These are phyloP conservation scores for Drosophila carrolli DNA, from an alignment of 1,140 invertebrate genomes.

Conservation along the genomic window DNA sequence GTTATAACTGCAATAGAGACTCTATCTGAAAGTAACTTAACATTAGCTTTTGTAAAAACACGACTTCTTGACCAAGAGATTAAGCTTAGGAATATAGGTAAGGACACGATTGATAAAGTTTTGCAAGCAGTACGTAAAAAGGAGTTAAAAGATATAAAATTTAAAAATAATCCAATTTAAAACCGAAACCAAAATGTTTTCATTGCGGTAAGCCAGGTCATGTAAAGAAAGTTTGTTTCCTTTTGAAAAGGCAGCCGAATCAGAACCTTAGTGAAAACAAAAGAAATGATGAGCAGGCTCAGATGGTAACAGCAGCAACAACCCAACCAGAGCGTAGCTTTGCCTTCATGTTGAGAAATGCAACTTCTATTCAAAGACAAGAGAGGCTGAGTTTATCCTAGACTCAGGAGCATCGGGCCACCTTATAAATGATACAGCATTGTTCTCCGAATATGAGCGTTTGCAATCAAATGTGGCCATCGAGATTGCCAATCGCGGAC, in stretches of 20 bases:
- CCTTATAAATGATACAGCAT: too few relatives aligned
- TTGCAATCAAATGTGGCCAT: too few relatives aligned
- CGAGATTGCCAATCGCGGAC: too few relatives aligned
- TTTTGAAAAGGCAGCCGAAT: conserved; percentile 41
- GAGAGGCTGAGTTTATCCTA: too few relatives aligned
- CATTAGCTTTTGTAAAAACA: conserved; percentile 16
- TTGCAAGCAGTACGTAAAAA: conserved; percentile 2
- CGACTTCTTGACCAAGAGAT: conserved; percentile 8
- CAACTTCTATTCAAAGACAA: too few relatives aligned
- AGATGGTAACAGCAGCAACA: conserved; percentile 8
- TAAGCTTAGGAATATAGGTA: conserved; percentile 12
- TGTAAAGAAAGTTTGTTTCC: conserved; percentile 60
- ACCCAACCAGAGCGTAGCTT: too few relatives aligned
- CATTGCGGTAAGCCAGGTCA: conserved; percentile 63
- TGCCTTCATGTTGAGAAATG: too few relatives aligned
- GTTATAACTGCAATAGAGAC: conserved; percentile 3
- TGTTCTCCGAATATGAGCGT: too few relatives aligned
- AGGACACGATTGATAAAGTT: conserved; percentile 7
- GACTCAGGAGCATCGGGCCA: too few relatives aligned
- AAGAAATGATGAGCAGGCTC: conserved; percentile 22
- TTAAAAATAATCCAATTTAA: conserved; percentile 9
- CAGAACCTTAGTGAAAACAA: conserved; percentile 6
- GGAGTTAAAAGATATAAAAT: conserved; percentile 9
- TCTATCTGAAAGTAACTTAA: not conserved
- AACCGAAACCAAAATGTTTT: conserved; percentile 51